These are phyloP conservation scores for Burhinus oedicnemus DNA, from an alignment of 2,113 vertebrate genomes.

Conservation along the genomic window DNA sequence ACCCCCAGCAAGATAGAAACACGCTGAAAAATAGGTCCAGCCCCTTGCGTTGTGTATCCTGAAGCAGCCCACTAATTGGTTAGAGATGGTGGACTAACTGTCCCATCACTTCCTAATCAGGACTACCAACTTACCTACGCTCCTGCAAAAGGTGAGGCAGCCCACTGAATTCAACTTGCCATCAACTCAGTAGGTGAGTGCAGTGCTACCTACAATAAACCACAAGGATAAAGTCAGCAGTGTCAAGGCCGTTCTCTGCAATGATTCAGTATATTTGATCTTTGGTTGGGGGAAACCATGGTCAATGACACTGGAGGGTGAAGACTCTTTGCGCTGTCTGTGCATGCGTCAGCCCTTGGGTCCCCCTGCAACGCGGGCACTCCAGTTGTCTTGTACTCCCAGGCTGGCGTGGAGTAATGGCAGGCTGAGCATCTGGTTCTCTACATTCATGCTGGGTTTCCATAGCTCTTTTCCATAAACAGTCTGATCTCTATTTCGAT, in stretches of 20 bases:
- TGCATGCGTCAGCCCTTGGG: not conserved
- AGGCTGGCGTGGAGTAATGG: not conserved
- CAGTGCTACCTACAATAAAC: not conserved
- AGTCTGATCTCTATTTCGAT: not conserved
- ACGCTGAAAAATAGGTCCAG: not conserved
- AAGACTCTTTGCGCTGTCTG: accelerated
- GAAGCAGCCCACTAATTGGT: not conserved
- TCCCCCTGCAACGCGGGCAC: accelerated
- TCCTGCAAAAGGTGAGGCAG: not conserved
- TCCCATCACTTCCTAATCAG: not conserved
- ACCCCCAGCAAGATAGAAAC: not conserved
- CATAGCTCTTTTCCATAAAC: not conserved
- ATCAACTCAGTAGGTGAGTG: accelerated
- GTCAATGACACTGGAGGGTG: not conserved
- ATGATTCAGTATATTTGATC: not conserved
- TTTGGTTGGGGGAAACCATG: accelerated
- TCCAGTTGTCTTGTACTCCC: not conserved
- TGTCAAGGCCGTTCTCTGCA: not conserved
- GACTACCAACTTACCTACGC: accelerated
- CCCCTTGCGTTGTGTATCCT: not conserved
- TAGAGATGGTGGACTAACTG: not conserved
- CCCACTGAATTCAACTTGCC: not conserved
- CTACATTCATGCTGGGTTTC: not conserved
- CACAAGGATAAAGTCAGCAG: not conserved
- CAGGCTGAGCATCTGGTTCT: not conserved